These are phyloP conservation scores for Panagrolaimus sp. DNA, from an alignment of 1,140 invertebrate genomes.

Conservation along the genomic window DNA sequence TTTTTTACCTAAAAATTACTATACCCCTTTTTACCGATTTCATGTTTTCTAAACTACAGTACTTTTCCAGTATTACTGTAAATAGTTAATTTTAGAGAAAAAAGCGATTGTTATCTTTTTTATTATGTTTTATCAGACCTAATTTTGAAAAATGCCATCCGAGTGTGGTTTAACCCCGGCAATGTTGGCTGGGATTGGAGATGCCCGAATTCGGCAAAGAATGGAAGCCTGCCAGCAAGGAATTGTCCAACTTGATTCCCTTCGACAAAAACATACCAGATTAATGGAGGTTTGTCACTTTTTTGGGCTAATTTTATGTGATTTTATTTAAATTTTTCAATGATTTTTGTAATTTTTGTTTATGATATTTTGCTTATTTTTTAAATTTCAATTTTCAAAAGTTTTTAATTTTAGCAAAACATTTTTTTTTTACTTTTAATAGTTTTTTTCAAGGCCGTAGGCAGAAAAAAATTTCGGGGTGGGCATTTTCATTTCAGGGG, in stretches of 20 bases:
- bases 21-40: background rate
- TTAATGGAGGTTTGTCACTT: constrained; percentile 8
- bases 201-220: constrained; percentile 8
- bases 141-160: background rate
- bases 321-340: background rate
- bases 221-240: constrained; percentile 15
- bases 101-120: background rate
- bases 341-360: background rate
- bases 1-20: background rate
- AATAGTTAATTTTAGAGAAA: background rate
- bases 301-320: no score
- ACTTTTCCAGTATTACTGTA: no score
- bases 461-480: no score
- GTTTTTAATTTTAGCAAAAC: no score
- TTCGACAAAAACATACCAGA: constrained; percentile 8
- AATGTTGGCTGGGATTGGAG: background rate
- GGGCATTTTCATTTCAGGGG: no score
- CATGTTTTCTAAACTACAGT: background rate
- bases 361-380: no score
- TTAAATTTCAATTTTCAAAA: no score
- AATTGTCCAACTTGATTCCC: constrained; percentile 1
- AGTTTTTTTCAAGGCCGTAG: no score
- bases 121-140: background rate
- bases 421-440: no score
- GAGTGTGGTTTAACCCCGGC: constrained; percentile 9